phyloP scores from a whole-genome alignment of 23 tunicate genomes.

The Halocynthia aurantium region DNA sequence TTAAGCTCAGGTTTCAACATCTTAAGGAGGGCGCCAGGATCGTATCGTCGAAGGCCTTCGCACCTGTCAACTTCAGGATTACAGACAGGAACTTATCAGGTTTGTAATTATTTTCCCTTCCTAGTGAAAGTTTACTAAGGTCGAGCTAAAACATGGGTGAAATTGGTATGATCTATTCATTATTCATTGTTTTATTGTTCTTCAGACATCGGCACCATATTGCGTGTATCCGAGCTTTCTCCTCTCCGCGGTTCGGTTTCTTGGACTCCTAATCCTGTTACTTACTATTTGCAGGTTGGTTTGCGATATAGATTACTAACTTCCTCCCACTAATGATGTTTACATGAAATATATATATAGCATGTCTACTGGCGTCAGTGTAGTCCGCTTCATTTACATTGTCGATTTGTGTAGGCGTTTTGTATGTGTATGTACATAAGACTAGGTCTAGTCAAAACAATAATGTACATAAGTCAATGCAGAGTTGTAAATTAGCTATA shows the following conservation, averaged over 20 bases:
- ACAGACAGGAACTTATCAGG: slow-evolving; percentile 89
- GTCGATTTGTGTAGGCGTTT: not conserved
- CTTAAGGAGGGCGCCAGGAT: slow-evolving; percentile 83
- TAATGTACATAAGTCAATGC: too few relatives aligned
- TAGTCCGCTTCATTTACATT: not conserved
- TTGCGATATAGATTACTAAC: not conserved
- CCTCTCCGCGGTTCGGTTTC: slow-evolving; percentile 88
- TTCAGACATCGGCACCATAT: slow-evolving; percentile 85
- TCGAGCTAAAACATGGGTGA: not conserved
- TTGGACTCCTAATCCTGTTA: slow-evolving; percentile 91
- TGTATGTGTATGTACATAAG: not conserved
- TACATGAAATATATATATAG: not conserved
- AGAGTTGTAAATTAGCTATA: too few relatives aligned
- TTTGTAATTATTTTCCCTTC: slow-evolving; percentile 8
- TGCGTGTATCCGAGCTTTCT: slow-evolving; percentile 58
- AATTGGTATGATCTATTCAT: not conserved
- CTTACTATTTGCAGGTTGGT: slow-evolving; percentile 74
- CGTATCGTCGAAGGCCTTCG: slow-evolving; percentile 90
- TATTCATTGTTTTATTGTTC: not conserved
- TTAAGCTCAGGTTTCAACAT: slow-evolving; percentile 70
- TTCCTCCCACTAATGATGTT: not conserved
- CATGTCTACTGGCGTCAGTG: not conserved
- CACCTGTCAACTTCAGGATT: slow-evolving; percentile 78
- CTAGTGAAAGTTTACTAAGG: not conserved
- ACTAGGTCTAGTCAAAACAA: too few relatives aligned